Percentiles rank a stretch among this genome's conserved stretches.
These are phyloP conservation scores for Cirrhinus molitorella DNA, from an alignment of 2,797 vertebrate genomes.

Conservation along the genomic window DNA sequence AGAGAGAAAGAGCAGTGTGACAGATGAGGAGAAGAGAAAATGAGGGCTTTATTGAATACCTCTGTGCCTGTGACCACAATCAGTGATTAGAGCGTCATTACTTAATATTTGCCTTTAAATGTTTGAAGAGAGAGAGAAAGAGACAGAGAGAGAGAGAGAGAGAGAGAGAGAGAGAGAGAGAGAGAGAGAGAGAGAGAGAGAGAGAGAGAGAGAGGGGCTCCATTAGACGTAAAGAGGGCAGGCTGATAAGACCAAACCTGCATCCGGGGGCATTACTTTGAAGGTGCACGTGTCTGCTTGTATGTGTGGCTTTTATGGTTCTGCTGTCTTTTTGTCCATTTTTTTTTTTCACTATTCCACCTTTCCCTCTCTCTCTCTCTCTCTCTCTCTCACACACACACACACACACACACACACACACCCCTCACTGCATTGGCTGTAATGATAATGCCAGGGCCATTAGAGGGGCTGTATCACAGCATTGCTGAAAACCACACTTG, in stretches of 20 bases:
- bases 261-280: slow-evolving; percentile 22
- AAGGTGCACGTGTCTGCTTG: background rate
- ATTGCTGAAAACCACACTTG: slow-evolving; percentile 22
- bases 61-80: slow-evolving; percentile 71
- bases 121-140: slow-evolving; percentile 53
- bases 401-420: slow-evolving; percentile 15
- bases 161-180: slow-evolving; percentile 6
- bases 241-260: slow-evolving; percentile 16
- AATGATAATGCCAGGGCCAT: slow-evolving; percentile 52
- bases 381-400: slow-evolving; percentile 59
- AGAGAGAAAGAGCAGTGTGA: slow-evolving; percentile 43
- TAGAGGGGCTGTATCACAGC: slow-evolving; percentile 41
- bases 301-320: background rate
- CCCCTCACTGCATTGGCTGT: slow-evolving; percentile 43
- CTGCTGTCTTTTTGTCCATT: background rate
- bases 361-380: slow-evolving; percentile 18
- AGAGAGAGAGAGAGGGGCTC: background rate
- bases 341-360: background rate
- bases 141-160: background rate
- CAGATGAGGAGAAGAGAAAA: slow-evolving; percentile 73
- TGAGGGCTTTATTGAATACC: slow-evolving; percentile 72
- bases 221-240: slow-evolving; percentile 34
- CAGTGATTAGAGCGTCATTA: slow-evolving; percentile 77
- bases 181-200: background rate
- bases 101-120: slow-evolving; percentile 80